Conservation (phyloP, 2,113 vertebrate genomes). For the Calonectris borealis region DNA sequence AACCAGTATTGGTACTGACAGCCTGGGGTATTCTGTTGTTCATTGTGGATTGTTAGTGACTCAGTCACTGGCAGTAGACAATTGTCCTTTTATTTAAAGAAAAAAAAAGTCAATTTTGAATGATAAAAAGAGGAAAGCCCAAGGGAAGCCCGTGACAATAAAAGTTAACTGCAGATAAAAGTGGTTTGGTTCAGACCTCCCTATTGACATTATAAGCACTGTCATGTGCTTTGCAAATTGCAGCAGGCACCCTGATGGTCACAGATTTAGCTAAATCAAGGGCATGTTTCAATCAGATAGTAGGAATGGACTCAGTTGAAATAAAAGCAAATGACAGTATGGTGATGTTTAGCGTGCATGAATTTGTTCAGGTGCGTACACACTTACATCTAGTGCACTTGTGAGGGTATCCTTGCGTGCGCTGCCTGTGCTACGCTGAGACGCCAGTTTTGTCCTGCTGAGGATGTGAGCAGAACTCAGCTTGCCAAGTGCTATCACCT, state of each 20-base stretch:
- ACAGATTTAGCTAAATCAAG: not conserved
- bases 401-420: fast-evolving
- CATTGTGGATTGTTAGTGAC: not conserved
- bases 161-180: slow-evolving; percentile 48
- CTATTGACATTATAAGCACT: not conserved
- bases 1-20: not conserved
- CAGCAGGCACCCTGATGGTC: slow-evolving; percentile 1
- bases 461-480: not conserved
- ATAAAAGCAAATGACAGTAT: not conserved
- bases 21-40: not conserved
- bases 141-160: slow-evolving; percentile 18
- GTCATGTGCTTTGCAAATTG: not conserved
- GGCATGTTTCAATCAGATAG: not conserved
- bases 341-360: not conserved
- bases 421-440: not conserved
- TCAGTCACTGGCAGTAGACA: not conserved
- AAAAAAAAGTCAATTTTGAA: slow-evolving; percentile 10
- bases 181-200: not conserved
- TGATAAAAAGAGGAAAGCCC: slow-evolving; percentile 19
- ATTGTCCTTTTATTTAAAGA: not conserved
- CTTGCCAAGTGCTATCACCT: not conserved
- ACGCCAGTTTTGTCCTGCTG: not conserved
- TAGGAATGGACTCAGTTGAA: not conserved
- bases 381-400: not conserved
- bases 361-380: not conserved